Evolutionary conservation across 2,888 invertebrate species (phyloP).

Genomic region (Dryococelus australis): DNA sequence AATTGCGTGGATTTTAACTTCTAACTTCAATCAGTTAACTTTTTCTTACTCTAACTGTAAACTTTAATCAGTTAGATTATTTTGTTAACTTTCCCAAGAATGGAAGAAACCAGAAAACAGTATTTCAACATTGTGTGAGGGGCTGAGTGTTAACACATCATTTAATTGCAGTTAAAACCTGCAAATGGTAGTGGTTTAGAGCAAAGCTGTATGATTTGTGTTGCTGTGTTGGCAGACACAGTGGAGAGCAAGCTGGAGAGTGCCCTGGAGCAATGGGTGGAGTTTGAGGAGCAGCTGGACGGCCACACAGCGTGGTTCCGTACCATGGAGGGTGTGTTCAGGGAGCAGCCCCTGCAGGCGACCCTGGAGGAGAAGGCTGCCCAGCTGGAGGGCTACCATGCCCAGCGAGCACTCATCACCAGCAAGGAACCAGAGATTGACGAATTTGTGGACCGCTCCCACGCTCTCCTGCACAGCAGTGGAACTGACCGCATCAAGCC

Average conservation of each 20-base stretch:
- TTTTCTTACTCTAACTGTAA: too few species aligned
- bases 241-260: slow-evolving; percentile 78
- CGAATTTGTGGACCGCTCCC: slow-evolving; percentile 88
- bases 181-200: too few species aligned
- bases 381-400: slow-evolving; percentile 70
- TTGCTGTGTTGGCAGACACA: slow-evolving; percentile 58
- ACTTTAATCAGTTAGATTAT: too few species aligned
- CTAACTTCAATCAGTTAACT: too few species aligned
- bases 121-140: too few species aligned
- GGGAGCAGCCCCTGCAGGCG: slow-evolving; percentile 85
- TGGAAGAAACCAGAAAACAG: too few species aligned
- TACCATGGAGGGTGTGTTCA: slow-evolving; percentile 80
- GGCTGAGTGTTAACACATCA: too few species aligned
- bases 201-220: not conserved
- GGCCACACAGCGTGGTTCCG: slow-evolving; percentile 87
- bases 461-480: slow-evolving; percentile 82
- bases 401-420: slow-evolving; percentile 77
- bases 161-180: too few species aligned
- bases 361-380: slow-evolving; percentile 76
- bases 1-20: too few species aligned
- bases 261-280: slow-evolving; percentile 82
- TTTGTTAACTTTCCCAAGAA: too few species aligned
- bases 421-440: slow-evolving; percentile 87
- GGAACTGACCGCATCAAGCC: slow-evolving; percentile 87
- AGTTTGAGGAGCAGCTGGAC: slow-evolving; percentile 84